phyloP scores from a whole-genome alignment of 2,797 vertebrate genomes.

The Gila robusta region DNA sequence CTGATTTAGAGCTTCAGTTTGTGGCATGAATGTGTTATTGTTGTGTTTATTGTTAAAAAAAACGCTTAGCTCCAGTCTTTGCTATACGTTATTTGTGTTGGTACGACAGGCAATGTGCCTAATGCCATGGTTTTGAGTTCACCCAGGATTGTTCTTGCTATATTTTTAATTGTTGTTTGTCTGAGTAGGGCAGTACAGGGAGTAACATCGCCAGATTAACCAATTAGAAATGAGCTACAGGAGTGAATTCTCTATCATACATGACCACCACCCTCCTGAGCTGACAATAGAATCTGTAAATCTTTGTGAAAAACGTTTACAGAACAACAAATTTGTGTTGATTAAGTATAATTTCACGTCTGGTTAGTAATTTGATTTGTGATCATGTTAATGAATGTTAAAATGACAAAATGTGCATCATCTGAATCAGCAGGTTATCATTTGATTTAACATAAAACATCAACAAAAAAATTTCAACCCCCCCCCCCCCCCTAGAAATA shows the following conservation, averaged over 20 bases:
- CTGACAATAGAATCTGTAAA: conserved; percentile 5
- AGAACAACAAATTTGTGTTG: not conserved
- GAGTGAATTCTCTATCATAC: conserved; percentile 3
- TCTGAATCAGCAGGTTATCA: conserved; percentile 19
- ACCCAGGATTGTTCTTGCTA: not conserved
- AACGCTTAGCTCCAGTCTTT: not conserved
- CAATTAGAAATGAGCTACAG: conserved; percentile 15
- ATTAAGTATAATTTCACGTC: not conserved
- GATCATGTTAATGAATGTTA: not conserved
- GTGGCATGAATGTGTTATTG: conserved; percentile 4
- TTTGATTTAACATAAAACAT: not conserved
- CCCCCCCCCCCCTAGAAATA: not conserved
- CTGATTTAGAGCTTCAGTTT: conserved; percentile 72
- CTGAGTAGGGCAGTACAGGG: not conserved
- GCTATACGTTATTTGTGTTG: not conserved
- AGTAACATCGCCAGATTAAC: not conserved
- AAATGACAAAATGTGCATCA: not conserved
- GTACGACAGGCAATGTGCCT: not conserved
- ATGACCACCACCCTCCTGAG: conserved; percentile 17
- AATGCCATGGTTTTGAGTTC: not conserved
- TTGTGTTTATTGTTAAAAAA: not conserved
- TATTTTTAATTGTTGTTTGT: not conserved
- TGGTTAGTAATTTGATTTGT: not conserved
- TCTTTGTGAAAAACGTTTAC: not conserved
- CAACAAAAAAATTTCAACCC: not conserved